Base-by-base conservation (phyloP, 1,140 invertebrate genomes). In the Cheumatopsyche charites region DNA sequence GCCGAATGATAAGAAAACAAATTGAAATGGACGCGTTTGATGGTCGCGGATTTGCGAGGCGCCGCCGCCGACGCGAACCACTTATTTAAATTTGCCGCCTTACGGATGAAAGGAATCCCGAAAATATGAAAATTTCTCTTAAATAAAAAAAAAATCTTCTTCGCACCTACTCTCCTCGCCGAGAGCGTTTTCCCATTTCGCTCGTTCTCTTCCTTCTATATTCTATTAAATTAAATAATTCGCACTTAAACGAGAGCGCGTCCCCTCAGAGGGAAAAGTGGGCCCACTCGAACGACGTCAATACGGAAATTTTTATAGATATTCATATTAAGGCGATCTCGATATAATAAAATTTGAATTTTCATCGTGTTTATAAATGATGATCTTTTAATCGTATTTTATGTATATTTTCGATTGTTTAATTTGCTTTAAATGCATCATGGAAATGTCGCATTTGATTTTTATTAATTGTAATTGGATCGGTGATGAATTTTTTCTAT, bases 1-100 rank as follows among this genome's bases (percentile, higher is more conserved):
- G 67, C 11, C 41, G 68, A 70, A 41, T 70, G 68, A 70, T 70
- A 70, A 70, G 58, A 70, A 70, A 70, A 70, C 68, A 70, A 70
- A 70, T 70, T 62, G 68, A 70, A 70, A 62, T 61, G 58, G 58
- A 70, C 68, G 52, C 68, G 58, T 62, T 62, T 62, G 58, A 62
- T 62, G 52, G 58, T 55, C 43, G 45, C 66, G 66, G 66, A 68
- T 68, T 68, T 68, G 25, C 66, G 66, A 45, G 29, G 47, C 55
- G 13, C 67, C 47, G 15, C n/a, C 67, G 15, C 49, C 47, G 36
- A n/a, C 15, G n/a, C 13, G 47, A 68, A 67, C 42, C 63, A 26
- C 63, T 47, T 67, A 47, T 67, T 68, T 43, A 55, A 55, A 68
- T 68, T 41, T 62, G 43, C 21, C 21, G 17, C 7, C 23, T 19